Evolutionary conservation across 2,797 vertebrate species (phyloP), one percentile per base, ranked within the genome.

Genomic region (Rhynchonycteris naso): DNA sequence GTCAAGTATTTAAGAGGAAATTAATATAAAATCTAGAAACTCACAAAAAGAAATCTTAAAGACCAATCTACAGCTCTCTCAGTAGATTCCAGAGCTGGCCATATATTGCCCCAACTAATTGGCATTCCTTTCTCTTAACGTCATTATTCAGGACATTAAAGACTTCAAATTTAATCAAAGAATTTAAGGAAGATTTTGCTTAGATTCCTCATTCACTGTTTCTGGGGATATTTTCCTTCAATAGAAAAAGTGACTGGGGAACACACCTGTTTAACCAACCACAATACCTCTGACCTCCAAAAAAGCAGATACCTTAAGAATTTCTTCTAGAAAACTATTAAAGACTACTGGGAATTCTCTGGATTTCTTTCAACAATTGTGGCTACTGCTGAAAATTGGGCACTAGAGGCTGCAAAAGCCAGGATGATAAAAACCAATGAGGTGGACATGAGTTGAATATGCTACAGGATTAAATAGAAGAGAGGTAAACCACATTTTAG

Each of bases 271-370:
- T 18, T 78, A 78, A 82, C 50, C 24, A 93, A 14, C 30, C 21
- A 74, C 14, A 82, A 3, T 47, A 24, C 21, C 54, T 81, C 69
- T 28, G 61, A 8, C 38, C 71, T 92, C 38, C 24, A 16, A 81
- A 91, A 72, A 80, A 81, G 47, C 18, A 87, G 8, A 61, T 65
- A 24, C 24, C 59, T 56, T 80, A 58, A 83, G 71, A 87, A 88
- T 74, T 58, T 22, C 35, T 78, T 80, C 50, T 52, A 52, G 22
- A 80, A 93, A 94, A 83, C 19, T 19, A 56, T 43, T 76, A 24
- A 82, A 74, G 6, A 28, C 10, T 38, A 38, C 0, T 47, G 13
- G 26, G 56, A 24, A 26, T 15, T 83, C 21, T 26, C 50, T 83
- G 83, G 3, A 26, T n/a, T 35, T 90, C 22, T 59, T 95, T 38